Evolutionary conservation across 1,140 invertebrate species (phyloP), one percentile per base, ranked within the genome.

Genomic region (Leptinotarsa defecta): DNA sequence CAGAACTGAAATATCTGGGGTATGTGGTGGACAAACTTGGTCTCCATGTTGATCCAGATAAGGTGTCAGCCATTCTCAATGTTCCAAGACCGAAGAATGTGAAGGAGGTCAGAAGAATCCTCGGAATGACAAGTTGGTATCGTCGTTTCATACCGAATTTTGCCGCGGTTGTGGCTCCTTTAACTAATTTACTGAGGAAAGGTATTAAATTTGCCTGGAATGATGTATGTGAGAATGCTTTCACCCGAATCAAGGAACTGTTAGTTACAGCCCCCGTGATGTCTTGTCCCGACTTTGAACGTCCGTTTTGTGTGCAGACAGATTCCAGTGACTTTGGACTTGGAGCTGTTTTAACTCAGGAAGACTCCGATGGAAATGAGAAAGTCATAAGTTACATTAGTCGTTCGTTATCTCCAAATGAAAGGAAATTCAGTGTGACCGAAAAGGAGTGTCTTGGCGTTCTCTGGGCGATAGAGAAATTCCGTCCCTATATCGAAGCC

Each of bases 401-500:
- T 52, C 57, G 75, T 49, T 27, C 48, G 74, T 13, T 70, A 13
- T 73, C 61, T 52, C 69, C 67, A 57, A 3, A n/a, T 3, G 89
- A 91, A 79, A 74, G 74, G 63, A 87, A 88, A 34, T 89, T 88
- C 74, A 79, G 74, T 2, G 80, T 80, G 11, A 87, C 85, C 3
- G 87, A 90, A 78, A 77, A 81, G 71, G 87, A 89, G 84, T 85
- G 83, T 68, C 76, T 89, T 22, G 85, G 85, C 0, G 81, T 88
- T n/a, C 68, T 89, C 2, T 82, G 79, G 74, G 83, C 82, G 3
- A 77, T 89, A 1, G 77, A 86, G 73, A 84, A 87, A 63, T 86
- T 86, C 70, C 61, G 80, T 19, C 72, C 73, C 27, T 89, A 86
- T 80, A 65, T 89, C 3, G 82, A 86, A 65, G 84, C 83, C 83